Percentiles rank a stretch among this genome's conserved stretches.
These are phyloP conservation scores for Ophion ellenae DNA, from an alignment of 2,888 invertebrate species.

Conservation along the genomic window DNA sequence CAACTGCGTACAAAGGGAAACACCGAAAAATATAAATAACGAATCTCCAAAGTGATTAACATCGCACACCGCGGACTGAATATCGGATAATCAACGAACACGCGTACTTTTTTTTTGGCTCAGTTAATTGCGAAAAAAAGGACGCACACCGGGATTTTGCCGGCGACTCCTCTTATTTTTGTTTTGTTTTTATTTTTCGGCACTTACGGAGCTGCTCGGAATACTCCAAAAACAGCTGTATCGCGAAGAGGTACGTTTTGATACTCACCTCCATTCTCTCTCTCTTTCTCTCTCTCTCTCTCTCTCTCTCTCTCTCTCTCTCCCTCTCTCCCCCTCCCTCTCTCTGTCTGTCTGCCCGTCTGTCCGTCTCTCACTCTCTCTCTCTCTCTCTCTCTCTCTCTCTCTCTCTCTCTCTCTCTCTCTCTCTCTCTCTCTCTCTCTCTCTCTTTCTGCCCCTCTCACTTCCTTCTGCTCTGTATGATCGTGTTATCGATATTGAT, in stretches of 20 bases:
- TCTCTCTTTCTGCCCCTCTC: background rate
- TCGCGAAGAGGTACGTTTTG: slow-evolving; percentile 48
- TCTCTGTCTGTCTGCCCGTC: too few species aligned
- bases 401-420: too few species aligned
- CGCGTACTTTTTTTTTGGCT: slow-evolving; percentile 34
- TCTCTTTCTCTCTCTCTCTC: background rate
- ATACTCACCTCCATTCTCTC: slow-evolving; percentile 13
- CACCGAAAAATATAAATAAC: slow-evolving; percentile 18
- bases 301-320: background rate
- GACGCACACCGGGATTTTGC: slow-evolving; percentile 27
- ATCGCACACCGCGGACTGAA: background rate
- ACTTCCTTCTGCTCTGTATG: background rate
- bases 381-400: background rate
- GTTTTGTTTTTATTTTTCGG: slow-evolving; percentile 24
- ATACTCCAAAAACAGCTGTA: slow-evolving; percentile 20
- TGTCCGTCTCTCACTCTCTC: background rate
- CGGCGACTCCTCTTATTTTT: slow-evolving; percentile 34
- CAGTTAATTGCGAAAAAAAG: slow-evolving; percentile 15
- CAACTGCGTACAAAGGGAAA: slow-evolving; percentile 42
- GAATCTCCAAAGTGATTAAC: slow-evolving; percentile 21
- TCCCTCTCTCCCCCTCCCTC: background rate
- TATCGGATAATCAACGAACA: slow-evolving; percentile 3
- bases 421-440: background rate
- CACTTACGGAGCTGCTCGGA: background rate
- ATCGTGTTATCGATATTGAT: slow-evolving; percentile 25